Conservation (phyloP, 2,888 invertebrate genomes). For the Xiphydria camelus region DNA sequence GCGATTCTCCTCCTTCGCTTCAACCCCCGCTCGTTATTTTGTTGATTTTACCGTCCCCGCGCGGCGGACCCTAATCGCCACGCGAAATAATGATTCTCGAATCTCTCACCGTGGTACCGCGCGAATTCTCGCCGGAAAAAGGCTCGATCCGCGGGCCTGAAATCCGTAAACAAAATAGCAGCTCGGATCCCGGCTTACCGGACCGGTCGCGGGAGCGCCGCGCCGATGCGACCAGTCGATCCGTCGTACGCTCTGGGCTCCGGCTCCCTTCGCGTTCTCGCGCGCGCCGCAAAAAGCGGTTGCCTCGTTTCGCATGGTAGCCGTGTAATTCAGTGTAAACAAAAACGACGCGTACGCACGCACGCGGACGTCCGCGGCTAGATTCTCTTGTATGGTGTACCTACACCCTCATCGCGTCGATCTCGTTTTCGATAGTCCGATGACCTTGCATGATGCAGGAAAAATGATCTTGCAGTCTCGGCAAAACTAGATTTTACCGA, state of each 20-base stretch:
- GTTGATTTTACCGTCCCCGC: constrained; percentile 6
- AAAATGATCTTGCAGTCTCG: too few relatives aligned
- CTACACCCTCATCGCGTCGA: too few relatives aligned
- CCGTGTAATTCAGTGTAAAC: constrained; percentile 48
- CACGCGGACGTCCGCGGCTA: constrained; percentile 20
- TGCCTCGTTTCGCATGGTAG: constrained; percentile 44
- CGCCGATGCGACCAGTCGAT: constrained; percentile 4
- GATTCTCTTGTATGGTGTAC: too few relatives aligned
- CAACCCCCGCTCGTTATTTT: constrained; percentile 19
- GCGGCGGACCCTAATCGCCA: constrained; percentile 12
- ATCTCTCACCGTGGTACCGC: constrained; percentile 10
- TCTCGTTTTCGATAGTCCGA: too few relatives aligned
- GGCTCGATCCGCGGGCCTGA: too few relatives aligned
- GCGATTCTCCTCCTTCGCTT: constrained; percentile 23
- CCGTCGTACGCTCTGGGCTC: constrained; percentile 11
- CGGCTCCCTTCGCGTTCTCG: constrained; percentile 16
- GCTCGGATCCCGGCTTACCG: too few relatives aligned
- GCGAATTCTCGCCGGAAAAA: too few relatives aligned
- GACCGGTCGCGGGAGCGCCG: not conserved
- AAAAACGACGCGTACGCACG: constrained; percentile 36
- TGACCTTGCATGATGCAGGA: too few relatives aligned
- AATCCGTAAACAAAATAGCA: too few relatives aligned
- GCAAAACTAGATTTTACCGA: too few relatives aligned
- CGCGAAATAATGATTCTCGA: constrained; percentile 15
- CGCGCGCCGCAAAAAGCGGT: constrained; percentile 40